Evolutionary conservation across 2,113 vertebrate species (phyloP).

Genomic region (Callaeas wilsoni): DNA sequence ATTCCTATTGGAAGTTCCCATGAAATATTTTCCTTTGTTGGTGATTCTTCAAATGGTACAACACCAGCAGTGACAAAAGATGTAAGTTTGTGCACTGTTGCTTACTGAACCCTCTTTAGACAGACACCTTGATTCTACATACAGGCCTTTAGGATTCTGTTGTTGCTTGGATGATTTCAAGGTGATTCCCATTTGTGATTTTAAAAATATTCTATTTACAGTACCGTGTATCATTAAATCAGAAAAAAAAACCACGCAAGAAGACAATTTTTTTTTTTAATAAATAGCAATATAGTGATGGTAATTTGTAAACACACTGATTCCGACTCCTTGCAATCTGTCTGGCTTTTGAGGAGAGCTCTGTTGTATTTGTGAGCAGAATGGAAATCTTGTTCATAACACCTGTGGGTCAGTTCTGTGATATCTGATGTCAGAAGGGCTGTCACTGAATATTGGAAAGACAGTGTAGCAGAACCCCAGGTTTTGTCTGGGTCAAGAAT

Average conservation of each 20-base stretch:
- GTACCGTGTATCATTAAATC: background rate
- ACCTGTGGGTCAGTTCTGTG: background rate
- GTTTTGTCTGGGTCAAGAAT: background rate
- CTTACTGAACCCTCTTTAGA: background rate
- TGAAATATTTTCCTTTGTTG: background rate
- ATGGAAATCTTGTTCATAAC: background rate
- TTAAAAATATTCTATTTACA: background rate
- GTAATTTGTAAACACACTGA: background rate
- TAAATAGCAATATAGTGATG: background rate
- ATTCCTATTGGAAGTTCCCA: background rate
- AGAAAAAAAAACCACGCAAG: fast-evolving
- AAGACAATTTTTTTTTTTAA: background rate
- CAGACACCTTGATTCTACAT: background rate
- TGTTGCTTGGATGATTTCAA: background rate
- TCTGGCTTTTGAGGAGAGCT: background rate
- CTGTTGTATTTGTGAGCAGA: background rate
- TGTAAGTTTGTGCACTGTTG: fast-evolving
- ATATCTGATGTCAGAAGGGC: background rate
- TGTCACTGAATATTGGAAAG: background rate
- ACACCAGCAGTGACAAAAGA: background rate
- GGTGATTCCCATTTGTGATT: background rate
- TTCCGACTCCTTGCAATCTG: background rate
- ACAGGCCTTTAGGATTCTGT: background rate
- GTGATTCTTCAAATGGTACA: background rate
- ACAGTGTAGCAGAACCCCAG: background rate